Percentiles rank a stretch among this genome's conserved stretches.
phyloP scores from a whole-genome alignment of 2,797 vertebrate species.

The Tokudaia tokunoshimensis region DNA sequence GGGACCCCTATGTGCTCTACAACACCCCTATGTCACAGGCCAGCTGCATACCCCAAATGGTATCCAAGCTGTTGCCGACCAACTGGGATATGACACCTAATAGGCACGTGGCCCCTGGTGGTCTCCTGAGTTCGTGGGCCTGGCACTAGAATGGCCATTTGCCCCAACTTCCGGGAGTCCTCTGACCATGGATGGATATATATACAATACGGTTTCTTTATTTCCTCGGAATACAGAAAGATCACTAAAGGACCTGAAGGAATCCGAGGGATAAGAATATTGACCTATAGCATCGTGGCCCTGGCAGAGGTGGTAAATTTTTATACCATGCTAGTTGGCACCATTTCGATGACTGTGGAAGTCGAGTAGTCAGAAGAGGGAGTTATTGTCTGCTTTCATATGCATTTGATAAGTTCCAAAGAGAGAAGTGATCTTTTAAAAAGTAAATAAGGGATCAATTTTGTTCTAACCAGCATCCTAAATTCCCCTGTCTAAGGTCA shows the following conservation, averaged over 20 bases:
- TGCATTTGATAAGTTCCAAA: background rate
- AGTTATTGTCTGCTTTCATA: background rate
- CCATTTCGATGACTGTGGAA: background rate
- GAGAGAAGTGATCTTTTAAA: background rate
- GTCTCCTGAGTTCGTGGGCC: fast-evolving
- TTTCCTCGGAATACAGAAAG: background rate
- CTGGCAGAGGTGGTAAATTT: background rate
- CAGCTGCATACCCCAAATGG: too few species aligned
- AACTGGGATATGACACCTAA: background rate
- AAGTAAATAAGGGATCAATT: background rate
- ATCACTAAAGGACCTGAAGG: background rate
- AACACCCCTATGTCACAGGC: background rate
- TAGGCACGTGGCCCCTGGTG: fast-evolving
- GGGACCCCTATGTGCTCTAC: too few species aligned
- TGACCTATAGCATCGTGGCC: background rate
- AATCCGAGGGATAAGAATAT: fast-evolving
- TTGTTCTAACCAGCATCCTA: background rate
- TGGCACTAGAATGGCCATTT: background rate
- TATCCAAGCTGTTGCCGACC: background rate
- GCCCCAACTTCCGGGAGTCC: too few species aligned
- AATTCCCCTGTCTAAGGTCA: background rate
- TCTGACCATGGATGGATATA: background rate
- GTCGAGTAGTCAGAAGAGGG: background rate
- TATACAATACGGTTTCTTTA: background rate
- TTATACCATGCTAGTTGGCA: background rate